phyloP scores from a whole-genome alignment of 1,140 invertebrate genomes.

The Camponotus vicinus region DNA sequence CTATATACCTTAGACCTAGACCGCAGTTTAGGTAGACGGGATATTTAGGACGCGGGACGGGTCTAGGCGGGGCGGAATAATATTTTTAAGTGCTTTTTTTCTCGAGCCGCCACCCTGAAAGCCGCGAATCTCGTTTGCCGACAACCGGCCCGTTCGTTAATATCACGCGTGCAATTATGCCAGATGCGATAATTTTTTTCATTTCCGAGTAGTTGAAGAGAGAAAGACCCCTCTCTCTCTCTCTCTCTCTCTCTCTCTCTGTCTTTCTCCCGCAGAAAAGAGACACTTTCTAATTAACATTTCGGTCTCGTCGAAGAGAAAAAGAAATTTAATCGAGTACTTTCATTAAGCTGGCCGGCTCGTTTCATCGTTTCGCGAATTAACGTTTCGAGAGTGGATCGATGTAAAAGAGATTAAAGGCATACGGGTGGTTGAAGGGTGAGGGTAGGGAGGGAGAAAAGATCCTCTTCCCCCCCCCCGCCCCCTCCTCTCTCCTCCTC shows the following conservation, averaged over 20 bases:
- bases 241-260: no score
- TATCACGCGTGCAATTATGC: slow-evolving; percentile 64
- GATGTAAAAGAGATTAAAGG: slow-evolving; percentile 57
- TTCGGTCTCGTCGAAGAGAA: neutral
- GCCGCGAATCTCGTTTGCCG: slow-evolving; percentile 3
- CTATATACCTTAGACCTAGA: slow-evolving; percentile 30
- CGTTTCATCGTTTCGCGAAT: slow-evolving; percentile 55
- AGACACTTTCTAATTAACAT: slow-evolving; percentile 26
- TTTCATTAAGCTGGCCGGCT: slow-evolving; percentile 30
- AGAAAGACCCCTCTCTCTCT: no score
- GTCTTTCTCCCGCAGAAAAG: neutral
- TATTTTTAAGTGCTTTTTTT: slow-evolving; percentile 70
- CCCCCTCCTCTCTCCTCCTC: no score
- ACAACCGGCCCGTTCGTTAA: slow-evolving; percentile 65
- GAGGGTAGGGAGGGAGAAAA: no score
- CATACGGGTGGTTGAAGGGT: neutral
- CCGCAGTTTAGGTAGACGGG: slow-evolving; percentile 45
- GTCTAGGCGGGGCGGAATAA: slow-evolving; percentile 71
- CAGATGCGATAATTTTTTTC: slow-evolving; percentile 18
- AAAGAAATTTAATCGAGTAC: slow-evolving; percentile 35
- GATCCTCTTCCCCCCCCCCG: neutral
- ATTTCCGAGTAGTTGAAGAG: neutral
- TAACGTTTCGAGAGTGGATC: slow-evolving; percentile 52
- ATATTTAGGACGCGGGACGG: slow-evolving; percentile 51
- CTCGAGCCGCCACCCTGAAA: neutral